phyloP scores from a whole-genome alignment of 2,888 invertebrate species.

The Lycophotia porphyrea region DNA sequence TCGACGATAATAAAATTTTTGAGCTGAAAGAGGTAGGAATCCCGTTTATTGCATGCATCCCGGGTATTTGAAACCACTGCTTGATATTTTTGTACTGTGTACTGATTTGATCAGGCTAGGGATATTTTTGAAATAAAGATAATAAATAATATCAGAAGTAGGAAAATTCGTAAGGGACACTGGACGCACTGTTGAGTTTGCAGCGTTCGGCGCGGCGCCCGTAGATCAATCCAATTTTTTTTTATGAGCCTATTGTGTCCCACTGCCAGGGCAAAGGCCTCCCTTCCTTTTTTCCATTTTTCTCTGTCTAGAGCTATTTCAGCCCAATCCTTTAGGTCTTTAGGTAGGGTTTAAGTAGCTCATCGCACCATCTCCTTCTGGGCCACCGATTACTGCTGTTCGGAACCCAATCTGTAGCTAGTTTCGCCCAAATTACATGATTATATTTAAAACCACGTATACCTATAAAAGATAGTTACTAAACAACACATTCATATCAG shows the following conservation, averaged over 20 bases:
- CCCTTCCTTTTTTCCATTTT: too few relatives aligned
- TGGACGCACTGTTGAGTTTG: not conserved
- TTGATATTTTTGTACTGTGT: conserved; percentile 12
- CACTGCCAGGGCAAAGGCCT: too few relatives aligned
- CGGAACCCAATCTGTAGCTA: too few relatives aligned
- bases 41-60: conserved; percentile 23
- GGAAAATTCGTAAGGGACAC: not conserved
- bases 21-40: conserved; percentile 91
- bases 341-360: too few relatives aligned
- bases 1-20: conserved; percentile 91
- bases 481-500: not conserved
- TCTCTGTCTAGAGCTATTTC: too few relatives aligned
- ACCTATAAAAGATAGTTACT: too few relatives aligned
- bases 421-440: not conserved
- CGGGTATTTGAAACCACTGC: not conserved
- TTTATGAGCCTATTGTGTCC: too few relatives aligned
- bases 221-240: not conserved
- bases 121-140: not conserved
- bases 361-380: too few relatives aligned
- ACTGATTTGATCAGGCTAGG: not conserved
- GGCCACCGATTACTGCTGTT: too few relatives aligned
- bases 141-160: not conserved
- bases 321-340: too few relatives aligned
- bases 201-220: not conserved
- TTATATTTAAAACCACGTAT: not conserved